These are phyloP conservation scores for Stegophylla sp. DNA, from an alignment of 2,888 invertebrate genomes.

Conservation along the genomic window DNA sequence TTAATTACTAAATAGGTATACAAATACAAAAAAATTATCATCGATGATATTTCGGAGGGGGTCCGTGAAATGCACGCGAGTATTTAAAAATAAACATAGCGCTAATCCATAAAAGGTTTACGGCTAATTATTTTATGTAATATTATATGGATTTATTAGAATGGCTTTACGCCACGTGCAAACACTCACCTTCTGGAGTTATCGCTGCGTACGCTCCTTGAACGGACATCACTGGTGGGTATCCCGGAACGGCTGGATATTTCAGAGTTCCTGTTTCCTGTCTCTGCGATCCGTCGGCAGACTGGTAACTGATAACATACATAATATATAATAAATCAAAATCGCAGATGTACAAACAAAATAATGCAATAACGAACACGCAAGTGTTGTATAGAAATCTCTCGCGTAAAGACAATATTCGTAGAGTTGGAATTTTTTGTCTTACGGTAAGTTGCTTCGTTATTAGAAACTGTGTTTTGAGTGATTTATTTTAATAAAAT, in stretches of 20 bases:
- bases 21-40: no score
- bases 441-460: background rate
- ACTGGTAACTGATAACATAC: conserved; percentile 62
- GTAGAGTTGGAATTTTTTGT: background rate
- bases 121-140: background rate
- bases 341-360: no score
- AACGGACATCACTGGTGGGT: conserved; percentile 65
- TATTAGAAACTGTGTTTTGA: no score
- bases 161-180: background rate
- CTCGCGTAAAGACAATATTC: no score
- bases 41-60: no score
- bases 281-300: conserved; percentile 63
- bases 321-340: conserved; percentile 5
- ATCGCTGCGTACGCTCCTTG: conserved; percentile 70
- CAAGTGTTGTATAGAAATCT: no score
- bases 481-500: no score
- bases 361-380: no score
- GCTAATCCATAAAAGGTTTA: no score
- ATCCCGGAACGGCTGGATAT: conserved; percentile 68
- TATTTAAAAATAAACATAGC: no score
- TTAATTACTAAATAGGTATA: no score
- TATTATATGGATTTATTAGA: background rate
- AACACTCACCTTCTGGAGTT: conserved; percentile 68
- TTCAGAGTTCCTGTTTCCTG: conserved; percentile 59
- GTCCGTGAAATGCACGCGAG: no score